Evolutionary conservation across 2,113 vertebrate genomes (phyloP).

Genomic region (Centropristis striata): DNA sequence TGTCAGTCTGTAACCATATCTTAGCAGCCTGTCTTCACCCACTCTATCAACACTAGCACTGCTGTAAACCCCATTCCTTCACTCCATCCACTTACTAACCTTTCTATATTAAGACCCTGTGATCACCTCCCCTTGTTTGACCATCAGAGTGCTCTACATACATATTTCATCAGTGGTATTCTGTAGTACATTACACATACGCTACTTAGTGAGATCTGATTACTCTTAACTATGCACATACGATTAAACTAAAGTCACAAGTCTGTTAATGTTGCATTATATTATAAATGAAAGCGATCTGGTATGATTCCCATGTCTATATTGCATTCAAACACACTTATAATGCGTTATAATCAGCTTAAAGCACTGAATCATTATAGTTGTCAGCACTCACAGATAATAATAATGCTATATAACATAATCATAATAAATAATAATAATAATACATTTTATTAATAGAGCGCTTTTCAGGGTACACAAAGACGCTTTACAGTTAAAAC

Average conservation of each 20-base stretch:
- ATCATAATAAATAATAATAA: no score
- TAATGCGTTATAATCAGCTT: no score
- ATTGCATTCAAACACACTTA: no score
- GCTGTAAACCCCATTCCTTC: conserved; percentile 59
- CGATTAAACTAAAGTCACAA: background rate
- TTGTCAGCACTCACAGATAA: no score
- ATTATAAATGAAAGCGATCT: background rate
- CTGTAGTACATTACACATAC: conserved; percentile 61
- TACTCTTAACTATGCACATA: conserved; percentile 32
- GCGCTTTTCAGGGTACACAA: no score
- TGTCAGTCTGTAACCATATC: conserved; percentile 69
- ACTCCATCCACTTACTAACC: conserved; percentile 58
- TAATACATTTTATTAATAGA: no score
- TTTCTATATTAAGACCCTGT: conserved; percentile 72
- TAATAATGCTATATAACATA: no score
- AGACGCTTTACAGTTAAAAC: no score
- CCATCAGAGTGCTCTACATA: conserved; percentile 32
- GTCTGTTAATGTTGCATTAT: no score
- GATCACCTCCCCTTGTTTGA: conserved; percentile 16
- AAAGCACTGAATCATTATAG: no score
- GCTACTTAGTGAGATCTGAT: conserved; percentile 29
- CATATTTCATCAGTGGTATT: conserved; percentile 53
- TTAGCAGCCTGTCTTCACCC: conserved; percentile 68
- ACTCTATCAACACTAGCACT: conserved; percentile 72
- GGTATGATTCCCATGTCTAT: no score